Conservation (phyloP, 2,113 vertebrate species). For the Aleadryas rufinucha region DNA sequence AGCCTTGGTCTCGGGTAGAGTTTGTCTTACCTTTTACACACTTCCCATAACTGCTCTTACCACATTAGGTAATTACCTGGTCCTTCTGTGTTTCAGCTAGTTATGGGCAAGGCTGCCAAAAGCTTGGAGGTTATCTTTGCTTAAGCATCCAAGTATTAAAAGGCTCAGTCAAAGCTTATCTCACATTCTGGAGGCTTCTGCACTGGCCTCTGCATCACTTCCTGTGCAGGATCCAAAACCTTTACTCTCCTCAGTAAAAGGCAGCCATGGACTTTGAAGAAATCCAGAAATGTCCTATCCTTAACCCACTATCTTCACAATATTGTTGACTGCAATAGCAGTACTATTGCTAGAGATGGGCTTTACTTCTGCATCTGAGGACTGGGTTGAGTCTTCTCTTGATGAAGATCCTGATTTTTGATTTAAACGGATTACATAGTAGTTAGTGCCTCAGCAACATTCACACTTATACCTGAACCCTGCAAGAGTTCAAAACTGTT, state of each 20-base stretch:
- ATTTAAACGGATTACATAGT: neutral
- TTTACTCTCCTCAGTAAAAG: neutral
- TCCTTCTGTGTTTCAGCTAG: constrained; percentile 58
- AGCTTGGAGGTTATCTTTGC: constrained; percentile 41
- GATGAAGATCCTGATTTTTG: neutral
- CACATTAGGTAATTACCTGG: constrained; percentile 46
- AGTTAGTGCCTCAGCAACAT: neutral
- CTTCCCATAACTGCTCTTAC: constrained; percentile 51
- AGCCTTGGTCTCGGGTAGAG: constrained; percentile 11
- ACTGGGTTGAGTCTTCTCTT: neutral
- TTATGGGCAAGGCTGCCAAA: constrained; percentile 34
- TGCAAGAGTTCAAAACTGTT: neutral
- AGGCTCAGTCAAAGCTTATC: constrained; percentile 45
- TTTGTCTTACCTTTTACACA: constrained; percentile 50
- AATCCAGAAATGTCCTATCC: neutral
- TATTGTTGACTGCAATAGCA: neutral
- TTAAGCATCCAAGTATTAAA: constrained; percentile 28
- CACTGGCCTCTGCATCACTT: neutral
- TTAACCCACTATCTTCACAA: neutral
- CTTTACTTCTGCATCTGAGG: neutral
- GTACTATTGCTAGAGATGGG: neutral
- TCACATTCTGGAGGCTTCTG: constrained; percentile 45
- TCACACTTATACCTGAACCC: neutral
- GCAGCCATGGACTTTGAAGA: neutral
- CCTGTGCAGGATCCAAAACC: neutral